Percentiles rank a stretch among this genome's conserved stretches.
These are phyloP conservation scores for Sula dactylatra DNA, from an alignment of 2,113 vertebrate genomes.

Conservation along the genomic window DNA sequence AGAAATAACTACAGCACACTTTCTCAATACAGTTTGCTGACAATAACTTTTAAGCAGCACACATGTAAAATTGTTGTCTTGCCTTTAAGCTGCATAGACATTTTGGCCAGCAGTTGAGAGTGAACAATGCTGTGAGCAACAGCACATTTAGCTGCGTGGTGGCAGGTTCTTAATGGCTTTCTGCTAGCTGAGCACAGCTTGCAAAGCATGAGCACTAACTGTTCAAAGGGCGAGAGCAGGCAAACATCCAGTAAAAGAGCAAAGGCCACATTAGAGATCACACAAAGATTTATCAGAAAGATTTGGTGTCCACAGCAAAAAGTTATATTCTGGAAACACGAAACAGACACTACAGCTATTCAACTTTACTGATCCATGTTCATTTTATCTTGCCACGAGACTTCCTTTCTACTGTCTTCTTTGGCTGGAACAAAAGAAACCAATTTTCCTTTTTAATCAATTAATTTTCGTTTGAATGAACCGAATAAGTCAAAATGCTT, in stretches of 20 bases:
- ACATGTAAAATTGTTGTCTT: neutral
- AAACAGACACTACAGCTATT: slow-evolving; percentile 38
- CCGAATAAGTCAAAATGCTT: neutral
- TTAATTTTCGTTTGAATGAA: neutral
- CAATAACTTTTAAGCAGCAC: neutral
- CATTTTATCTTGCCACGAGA: slow-evolving; percentile 66
- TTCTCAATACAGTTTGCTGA: neutral
- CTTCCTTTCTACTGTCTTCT: slow-evolving; percentile 69
- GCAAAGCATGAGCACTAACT: slow-evolving; percentile 25
- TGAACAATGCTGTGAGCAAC: neutral
- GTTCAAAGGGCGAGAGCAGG: neutral
- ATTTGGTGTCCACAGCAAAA: slow-evolving; percentile 8
- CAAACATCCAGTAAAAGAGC: neutral
- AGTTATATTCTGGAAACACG: slow-evolving; percentile 4
- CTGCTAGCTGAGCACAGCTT: slow-evolving; percentile 28
- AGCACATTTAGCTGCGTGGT: slow-evolving; percentile 8
- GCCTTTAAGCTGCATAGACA: neutral
- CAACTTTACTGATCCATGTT: slow-evolving; percentile 48
- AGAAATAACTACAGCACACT: neutral
- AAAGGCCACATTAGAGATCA: slow-evolving; percentile 4
- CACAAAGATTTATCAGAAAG: neutral
- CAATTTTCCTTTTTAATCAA: slow-evolving; percentile 44
- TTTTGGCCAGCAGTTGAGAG: neutral
- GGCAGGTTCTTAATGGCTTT: neutral
- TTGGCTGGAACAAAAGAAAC: slow-evolving; percentile 70